phyloP scores from a whole-genome alignment of 2,888 invertebrate species.

The Hoplodrina blanda region DNA sequence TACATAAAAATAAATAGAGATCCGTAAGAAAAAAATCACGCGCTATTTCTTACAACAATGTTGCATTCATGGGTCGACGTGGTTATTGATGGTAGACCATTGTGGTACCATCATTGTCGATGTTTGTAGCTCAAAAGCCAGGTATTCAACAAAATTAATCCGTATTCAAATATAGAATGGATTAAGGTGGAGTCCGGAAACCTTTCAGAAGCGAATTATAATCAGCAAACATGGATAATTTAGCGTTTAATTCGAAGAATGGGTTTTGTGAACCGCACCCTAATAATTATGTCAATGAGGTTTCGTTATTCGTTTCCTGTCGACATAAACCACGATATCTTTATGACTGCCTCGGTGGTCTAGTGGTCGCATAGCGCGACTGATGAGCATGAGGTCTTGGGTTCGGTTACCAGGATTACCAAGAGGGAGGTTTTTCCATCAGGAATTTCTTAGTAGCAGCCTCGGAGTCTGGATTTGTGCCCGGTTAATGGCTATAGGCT shows the following conservation, averaged over 20 bases:
- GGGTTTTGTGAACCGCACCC: conserved; percentile 1
- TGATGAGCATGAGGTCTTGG: too few species aligned
- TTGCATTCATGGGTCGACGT: conserved; percentile 22
- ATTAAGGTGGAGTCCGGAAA: conserved; percentile 27
- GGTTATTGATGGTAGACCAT: conserved; percentile 11
- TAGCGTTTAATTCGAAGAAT: conserved; percentile 21
- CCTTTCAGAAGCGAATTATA: conserved; percentile 43
- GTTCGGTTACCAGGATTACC: too few species aligned
- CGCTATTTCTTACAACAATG: conserved; percentile 21
- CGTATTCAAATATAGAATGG: conserved; percentile 12
- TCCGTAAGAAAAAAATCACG: too few species aligned
- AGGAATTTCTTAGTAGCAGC: too few species aligned
- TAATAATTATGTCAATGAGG: conserved; percentile 5
- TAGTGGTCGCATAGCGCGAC: too few species aligned
- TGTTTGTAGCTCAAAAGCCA: conserved; percentile 5
- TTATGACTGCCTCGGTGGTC: too few species aligned
- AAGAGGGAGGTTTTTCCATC: too few species aligned
- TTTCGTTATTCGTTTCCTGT: conserved; percentile 7
- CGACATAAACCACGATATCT: neutral
- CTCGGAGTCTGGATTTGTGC: too few species aligned
- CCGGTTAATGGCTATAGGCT: too few species aligned
- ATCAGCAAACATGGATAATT: conserved; percentile 23
- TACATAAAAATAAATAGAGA: too few species aligned
- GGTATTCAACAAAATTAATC: conserved; percentile 49
- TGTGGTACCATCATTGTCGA: conserved; percentile 32